Evolutionary conservation across 2,888 invertebrate genomes (phyloP).

Genomic region (Epirrita christyi): DNA sequence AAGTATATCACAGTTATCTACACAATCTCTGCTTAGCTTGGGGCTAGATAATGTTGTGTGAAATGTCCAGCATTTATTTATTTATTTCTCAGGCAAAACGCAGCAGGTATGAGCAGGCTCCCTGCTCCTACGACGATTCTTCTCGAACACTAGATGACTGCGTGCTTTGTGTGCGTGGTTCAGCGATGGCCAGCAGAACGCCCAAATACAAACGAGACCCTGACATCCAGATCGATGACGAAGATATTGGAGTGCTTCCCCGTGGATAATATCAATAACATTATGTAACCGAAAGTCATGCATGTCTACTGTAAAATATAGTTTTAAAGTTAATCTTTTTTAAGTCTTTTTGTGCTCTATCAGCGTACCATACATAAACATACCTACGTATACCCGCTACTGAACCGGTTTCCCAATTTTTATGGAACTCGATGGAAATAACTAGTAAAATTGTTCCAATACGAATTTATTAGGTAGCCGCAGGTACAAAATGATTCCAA

Average conservation of each 20-base stretch:
- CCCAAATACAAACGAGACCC: constrained; percentile 67
- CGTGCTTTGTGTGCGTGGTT: not conserved
- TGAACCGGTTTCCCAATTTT: too few relatives aligned
- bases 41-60: too few relatives aligned
- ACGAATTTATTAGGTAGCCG: not conserved
- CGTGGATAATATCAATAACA: constrained; percentile 18
- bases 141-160: constrained; percentile 10
- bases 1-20: too few relatives aligned
- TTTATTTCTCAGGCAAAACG: constrained; percentile 41
- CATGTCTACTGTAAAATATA: not conserved
- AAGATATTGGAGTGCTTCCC: constrained; percentile 50
- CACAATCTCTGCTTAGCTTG: too few relatives aligned
- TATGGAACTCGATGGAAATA: too few relatives aligned
- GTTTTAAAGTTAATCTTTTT: too few relatives aligned
- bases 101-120: constrained; percentile 2
- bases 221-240: constrained; percentile 54
- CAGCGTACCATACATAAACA: too few relatives aligned
- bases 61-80: too few relatives aligned
- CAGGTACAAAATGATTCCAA: not conserved
- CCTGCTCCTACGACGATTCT: constrained; percentile 22
- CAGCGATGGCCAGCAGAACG: constrained; percentile 11
- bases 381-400: too few relatives aligned
- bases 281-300: not conserved
- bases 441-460: not conserved
- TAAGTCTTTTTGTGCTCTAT: too few relatives aligned